Percentiles rank a stretch among this genome's conserved stretches.
Evolutionary conservation across 2,888 invertebrate genomes (phyloP).

Genomic region (Pandemis cinnamomeana): DNA sequence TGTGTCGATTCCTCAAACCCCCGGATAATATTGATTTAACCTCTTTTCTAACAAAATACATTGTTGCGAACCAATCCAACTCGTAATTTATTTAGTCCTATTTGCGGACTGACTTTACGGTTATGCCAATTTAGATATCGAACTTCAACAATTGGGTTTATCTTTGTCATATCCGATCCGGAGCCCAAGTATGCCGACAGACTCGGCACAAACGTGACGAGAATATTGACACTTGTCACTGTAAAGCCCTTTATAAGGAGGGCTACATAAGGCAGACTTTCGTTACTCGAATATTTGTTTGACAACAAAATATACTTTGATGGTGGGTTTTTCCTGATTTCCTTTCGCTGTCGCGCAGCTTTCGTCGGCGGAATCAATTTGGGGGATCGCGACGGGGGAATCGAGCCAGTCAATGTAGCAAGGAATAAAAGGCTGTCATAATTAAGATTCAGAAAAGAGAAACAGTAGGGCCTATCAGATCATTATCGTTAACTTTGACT

Average conservation of each 20-base stretch:
- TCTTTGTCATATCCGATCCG: slow-evolving; percentile 57
- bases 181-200: slow-evolving; percentile 53
- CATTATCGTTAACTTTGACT: slow-evolving; percentile 5
- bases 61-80: slow-evolving; percentile 23
- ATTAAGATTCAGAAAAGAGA: slow-evolving; percentile 28
- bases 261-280: slow-evolving; percentile 32
- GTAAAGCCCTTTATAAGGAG: slow-evolving; percentile 43
- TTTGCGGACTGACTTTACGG: slow-evolving; percentile 40
- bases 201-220: slow-evolving; percentile 56
- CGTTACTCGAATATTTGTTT: slow-evolving; percentile 36
- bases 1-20: slow-evolving; percentile 48
- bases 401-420: slow-evolving; percentile 14
- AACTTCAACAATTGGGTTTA: slow-evolving; percentile 56
- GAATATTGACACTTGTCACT: slow-evolving; percentile 48
- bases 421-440: slow-evolving; percentile 23
- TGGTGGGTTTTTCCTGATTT: slow-evolving; percentile 23
- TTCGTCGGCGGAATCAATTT: slow-evolving; percentile 23
- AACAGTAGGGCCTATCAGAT: slow-evolving; percentile 6
- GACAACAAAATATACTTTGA: slow-evolving; percentile 21
- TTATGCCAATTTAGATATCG: slow-evolving; percentile 53
- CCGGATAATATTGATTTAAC: slow-evolving; percentile 44
- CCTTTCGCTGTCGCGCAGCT: slow-evolving; percentile 8
- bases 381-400: slow-evolving; percentile 11
- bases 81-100: slow-evolving; percentile 23
- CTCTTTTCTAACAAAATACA: slow-evolving; percentile 24